Percentiles rank a stretch among this genome's conserved stretches.
phyloP scores from a whole-genome alignment of 2,888 invertebrate species.

The Nephrocerus scutellatus region DNA sequence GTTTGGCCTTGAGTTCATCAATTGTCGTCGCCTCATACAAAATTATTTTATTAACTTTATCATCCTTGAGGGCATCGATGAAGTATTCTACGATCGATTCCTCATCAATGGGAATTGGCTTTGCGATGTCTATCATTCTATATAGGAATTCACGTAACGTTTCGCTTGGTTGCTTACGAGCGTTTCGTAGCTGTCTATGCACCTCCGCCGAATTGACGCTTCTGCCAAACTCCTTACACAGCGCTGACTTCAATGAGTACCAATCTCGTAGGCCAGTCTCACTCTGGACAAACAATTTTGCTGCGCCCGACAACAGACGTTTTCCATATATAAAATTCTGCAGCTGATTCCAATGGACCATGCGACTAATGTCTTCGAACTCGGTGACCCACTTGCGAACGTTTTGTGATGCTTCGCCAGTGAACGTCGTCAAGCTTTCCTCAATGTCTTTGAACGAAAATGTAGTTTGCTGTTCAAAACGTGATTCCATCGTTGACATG shows the following conservation, averaged over 20 bases:
- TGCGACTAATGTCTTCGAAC: not conserved
- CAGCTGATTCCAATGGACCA: not conserved
- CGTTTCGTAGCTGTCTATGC: conserved; percentile 10
- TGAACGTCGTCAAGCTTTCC: no score
- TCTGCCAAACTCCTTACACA: conserved; percentile 10
- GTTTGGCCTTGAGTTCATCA: no score
- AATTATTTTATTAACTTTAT: no score
- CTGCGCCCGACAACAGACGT: no score
- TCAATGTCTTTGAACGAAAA: no score
- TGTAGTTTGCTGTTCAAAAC: no score
- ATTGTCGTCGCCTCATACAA: no score
- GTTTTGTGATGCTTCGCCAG: not conserved
- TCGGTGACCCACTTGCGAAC: not conserved
- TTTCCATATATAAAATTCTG: no score
- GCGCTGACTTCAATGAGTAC: conserved; percentile 6
- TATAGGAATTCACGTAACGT: conserved; percentile 13
- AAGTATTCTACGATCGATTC: conserved; percentile 16
- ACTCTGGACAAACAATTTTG: conserved; percentile 3
- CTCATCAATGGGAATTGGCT: conserved; percentile 13
- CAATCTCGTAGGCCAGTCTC: conserved; percentile 7
- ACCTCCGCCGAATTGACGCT: conserved; percentile 6
- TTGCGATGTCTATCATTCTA: conserved; percentile 10
- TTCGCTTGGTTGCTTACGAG: conserved; percentile 10
- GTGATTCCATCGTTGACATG: not conserved
- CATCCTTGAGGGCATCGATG: conserved; percentile 8